Evolutionary conservation across 2,888 invertebrate species (phyloP), one percentile per base, ranked within the genome.

Genomic region (Patella caerulea): DNA sequence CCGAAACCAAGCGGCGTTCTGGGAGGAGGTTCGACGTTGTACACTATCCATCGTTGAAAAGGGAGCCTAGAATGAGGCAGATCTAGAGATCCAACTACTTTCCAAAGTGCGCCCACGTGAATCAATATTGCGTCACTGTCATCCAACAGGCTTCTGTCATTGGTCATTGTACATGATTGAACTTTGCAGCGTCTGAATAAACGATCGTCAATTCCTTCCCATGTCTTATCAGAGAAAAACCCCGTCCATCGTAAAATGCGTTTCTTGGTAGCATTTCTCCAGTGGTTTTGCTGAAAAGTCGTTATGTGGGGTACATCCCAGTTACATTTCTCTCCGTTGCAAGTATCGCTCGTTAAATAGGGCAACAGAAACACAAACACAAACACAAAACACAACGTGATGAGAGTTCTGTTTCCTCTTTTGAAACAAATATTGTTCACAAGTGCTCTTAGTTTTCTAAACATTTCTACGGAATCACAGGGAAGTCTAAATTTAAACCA

Each of bases 1-100:
- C 54, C 75, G 17, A 83, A 73, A 71, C 83, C 80, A 34, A 86
- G 80, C 59, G 83, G 86, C 11, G 85, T 79, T 34, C 84, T 79
- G 5, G 83, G 80, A 5, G 87, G 85, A 2, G 88, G 88, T 75
- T 88, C 88, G 71, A 85, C 77, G 59, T 84, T 86, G 34, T 78
- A 80, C 14, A 87, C 53, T n/a, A 87, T 79, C 88, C 88, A 88
- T 2, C 86, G 83, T 81, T 87, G 85, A 59, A 79, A 55, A 2
- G 81, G 77, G n/a, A 53, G 56, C 1, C 83, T 72, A 34, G 76
- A 12, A 14, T 65, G 52, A 9, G 78, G 78, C 52, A 78, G 78
- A 70, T 77, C 74, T 53, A 71, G n/a, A 17, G 71, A 79, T 3
- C 78, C 55, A 84, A 85, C 84, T 14, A 85, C 78, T 56, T 85